Conservation (phyloP, 2,888 invertebrate genomes). For the Conus canariensis region DNA sequence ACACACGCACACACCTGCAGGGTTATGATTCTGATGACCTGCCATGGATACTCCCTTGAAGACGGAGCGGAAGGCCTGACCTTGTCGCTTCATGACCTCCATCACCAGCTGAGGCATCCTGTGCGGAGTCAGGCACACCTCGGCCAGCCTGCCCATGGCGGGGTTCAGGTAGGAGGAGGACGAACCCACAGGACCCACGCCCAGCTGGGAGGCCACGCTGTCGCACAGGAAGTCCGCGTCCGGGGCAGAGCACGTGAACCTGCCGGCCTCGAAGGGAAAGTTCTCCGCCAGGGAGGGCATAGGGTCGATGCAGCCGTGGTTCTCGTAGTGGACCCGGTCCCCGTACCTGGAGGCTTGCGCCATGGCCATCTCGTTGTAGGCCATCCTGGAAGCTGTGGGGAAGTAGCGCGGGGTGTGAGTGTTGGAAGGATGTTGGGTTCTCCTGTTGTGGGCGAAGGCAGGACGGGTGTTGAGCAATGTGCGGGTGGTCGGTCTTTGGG, state of each 20-base stretch:
- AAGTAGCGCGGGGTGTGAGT: neutral
- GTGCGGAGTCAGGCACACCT: constrained; percentile 11
- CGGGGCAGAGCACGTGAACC: neutral
- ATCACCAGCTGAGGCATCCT: neutral
- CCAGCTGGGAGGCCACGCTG: neutral
- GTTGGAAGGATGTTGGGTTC: too few relatives aligned
- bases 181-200: neutral
- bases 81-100: too few relatives aligned
- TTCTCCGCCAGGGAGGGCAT: neutral
- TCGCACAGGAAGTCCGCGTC: neutral
- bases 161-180: neutral
- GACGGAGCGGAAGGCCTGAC: too few relatives aligned
- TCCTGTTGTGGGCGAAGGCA: too few relatives aligned
- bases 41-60: too few relatives aligned
- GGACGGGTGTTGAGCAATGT: too few relatives aligned
- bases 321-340: constrained; percentile 14
- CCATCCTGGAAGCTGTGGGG: too few relatives aligned
- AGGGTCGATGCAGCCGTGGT: constrained; percentile 38
- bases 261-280: neutral
- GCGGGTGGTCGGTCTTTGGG: too few relatives aligned
- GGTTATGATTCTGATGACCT: too few relatives aligned
- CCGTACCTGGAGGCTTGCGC: neutral
- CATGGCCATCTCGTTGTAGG: neutral
- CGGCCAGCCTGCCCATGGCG: neutral
- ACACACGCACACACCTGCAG: too few relatives aligned